Base-by-base conservation (phyloP, 2,113 vertebrate species). In the Alouatta palliata region DNA sequence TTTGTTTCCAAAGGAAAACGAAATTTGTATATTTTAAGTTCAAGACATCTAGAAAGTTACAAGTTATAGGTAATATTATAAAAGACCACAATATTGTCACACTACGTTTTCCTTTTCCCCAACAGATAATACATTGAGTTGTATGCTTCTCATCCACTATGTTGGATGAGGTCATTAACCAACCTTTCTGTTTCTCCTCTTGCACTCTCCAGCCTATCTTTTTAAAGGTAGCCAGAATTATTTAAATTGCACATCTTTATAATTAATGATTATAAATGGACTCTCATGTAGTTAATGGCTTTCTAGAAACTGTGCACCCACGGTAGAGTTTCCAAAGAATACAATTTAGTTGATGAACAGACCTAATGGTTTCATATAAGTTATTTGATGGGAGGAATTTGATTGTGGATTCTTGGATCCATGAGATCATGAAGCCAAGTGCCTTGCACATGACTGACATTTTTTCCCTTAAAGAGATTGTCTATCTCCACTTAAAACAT, bases 21-120 rank as follows among this genome's bases (percentile, higher is more conserved):
- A 81, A 95, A 76, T 85, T 87, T 71, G 30, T 83, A 17, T 68
- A 91, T 87, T 68, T 91, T 87, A 94, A 94, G 20, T 80, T 75
- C 70, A 87, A 85, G 91, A 91, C 83, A 85, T 90, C 6, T 79
- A 80, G 64, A 87, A 91, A 94, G 73, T 58, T 64, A 43, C 6
- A 30, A 71, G 16, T 66, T 77, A 84, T 25, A 52, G 40, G 58
- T 52, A n/a, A 75, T 30, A 32, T 90, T 90, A 47, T 25, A 45
- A 43, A 88, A 54, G 54, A 66, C 68, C 27, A 32, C 11, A 81
- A 40, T 3, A 12, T 25, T 12, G 19, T 70, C 40, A 10, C 5
- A 12, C 13, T 30, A 16, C 3, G 25, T 40, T 54, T 76, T 2
- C 8, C 54, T 37, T 52, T 45, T 11, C 70, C 77, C 23, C 43